Base-by-base conservation (phyloP, 2,888 invertebrate species). In the Hyposoter didymator region DNA sequence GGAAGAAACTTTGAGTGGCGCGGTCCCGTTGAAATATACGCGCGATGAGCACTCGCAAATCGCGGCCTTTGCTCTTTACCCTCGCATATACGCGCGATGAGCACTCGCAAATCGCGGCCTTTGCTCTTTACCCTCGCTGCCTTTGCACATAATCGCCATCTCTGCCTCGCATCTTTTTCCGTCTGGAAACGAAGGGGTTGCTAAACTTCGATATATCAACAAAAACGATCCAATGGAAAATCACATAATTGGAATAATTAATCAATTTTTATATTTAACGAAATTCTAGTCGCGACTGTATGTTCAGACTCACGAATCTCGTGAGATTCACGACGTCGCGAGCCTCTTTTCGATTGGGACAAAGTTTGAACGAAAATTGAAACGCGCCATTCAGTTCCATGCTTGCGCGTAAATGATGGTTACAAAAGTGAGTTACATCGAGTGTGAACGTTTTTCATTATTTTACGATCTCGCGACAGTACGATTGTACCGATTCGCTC, bases 1-100 rank as follows among this genome's bases (percentile, higher is more conserved):
- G 82, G 82, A 75, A 85, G 84, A 85, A 85, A 75, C 74, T 84
- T 78, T 78, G 78, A 85, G 82, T 75, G 82, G 69, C 64, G 19
- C 28, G 35, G 32, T 43, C 62, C 32, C 47, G 74, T 80, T 80
- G 72, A 78, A 82, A 83, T 67, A 73, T 78, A 67, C 55, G 78
- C 55, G 78, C 55, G 78, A 78, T 64, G 72, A 64, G 79, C 49
- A 17, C 79, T 66, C 79, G 64, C 70, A 62, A 72, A n/a, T 45
- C 69, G 55, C 35, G 35, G 59, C 59, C 28, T 59, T 59, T 59
- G 62, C 70, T 70, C 70, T 78, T 49, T 39, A 43, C 62, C 22
- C 62, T 47, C 49, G 64, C n/a, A 83, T 67, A 73, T 78, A 67
- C 55, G 78, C n/a, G n/a, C 55, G 78, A 78, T 64, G 72, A 64